These are phyloP conservation scores for Stenopsyche tienmushanensis DNA, from an alignment of 1,140 invertebrate genomes.

Conservation along the genomic window DNA sequence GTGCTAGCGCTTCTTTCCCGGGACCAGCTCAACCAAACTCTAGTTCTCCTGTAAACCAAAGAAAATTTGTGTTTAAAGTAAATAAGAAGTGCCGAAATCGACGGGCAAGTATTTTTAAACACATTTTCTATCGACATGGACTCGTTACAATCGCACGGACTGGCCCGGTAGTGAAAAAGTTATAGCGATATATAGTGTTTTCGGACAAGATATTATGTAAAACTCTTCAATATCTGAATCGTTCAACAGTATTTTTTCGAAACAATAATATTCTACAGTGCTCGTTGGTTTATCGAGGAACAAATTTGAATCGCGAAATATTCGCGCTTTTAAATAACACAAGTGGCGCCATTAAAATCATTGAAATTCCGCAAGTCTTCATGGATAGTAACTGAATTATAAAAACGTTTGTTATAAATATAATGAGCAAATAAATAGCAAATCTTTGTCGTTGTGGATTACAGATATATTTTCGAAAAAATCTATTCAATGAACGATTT, in stretches of 20 bases:
- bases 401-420: no score
- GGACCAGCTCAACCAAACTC: constrained; percentile 26
- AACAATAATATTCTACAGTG: neutral
- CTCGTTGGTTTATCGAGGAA: neutral
- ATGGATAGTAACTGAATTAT: no score
- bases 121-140: no score
- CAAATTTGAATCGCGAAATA: no score
- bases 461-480: no score
- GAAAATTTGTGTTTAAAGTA: neutral
- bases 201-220: neutral
- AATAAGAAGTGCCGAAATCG: constrained; percentile 11
- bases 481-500: no score
- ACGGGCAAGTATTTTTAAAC: constrained; percentile 23
- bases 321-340: no score
- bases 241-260: neutral
- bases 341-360: no score
- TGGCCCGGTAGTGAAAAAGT: neutral
- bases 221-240: neutral
- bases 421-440: no score
- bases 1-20: constrained; percentile 21
- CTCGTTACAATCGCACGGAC: no score
- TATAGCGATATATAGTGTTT: neutral
- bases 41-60: constrained; percentile 9
- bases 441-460: no score
- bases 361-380: no score